phyloP scores from a whole-genome alignment of 2,888 invertebrate genomes.

The Limenitis camilla region DNA sequence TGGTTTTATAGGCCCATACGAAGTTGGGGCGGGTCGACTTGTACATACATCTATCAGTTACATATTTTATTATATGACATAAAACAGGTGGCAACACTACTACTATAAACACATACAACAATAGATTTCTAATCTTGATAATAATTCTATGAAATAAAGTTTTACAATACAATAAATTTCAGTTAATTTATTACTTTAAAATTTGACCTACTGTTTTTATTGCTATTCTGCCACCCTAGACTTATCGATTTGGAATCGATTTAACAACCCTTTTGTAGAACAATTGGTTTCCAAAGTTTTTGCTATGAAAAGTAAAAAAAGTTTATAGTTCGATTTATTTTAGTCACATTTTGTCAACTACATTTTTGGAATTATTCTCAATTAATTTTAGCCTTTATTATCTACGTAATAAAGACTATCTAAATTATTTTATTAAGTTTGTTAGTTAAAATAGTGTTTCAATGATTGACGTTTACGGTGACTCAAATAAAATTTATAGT shows the following conservation, averaged over 20 bases:
- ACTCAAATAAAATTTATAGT: constrained; percentile 55
- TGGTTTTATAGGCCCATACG: too few species aligned
- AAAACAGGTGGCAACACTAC: neutral
- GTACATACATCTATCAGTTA: too few species aligned
- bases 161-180: constrained; percentile 8
- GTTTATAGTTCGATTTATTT: constrained; percentile 46
- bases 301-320: constrained; percentile 36
- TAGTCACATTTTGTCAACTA: constrained; percentile 43
- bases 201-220: constrained; percentile 63
- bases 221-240: constrained; percentile 34
- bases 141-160: neutral
- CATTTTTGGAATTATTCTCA: constrained; percentile 16
- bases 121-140: constrained; percentile 11
- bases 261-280: constrained; percentile 36
- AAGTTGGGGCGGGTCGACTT: too few species aligned
- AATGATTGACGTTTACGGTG: constrained; percentile 57
- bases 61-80: neutral
- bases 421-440: constrained; percentile 21
- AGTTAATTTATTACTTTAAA: constrained; percentile 33
- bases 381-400: constrained; percentile 27
- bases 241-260: constrained; percentile 43
- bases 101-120: neutral
- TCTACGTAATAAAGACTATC: constrained; percentile 14
- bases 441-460: constrained; percentile 37
- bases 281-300: constrained; percentile 42